Evolutionary conservation across 2,888 invertebrate genomes (phyloP).

Genomic region (Apodemia duryi): DNA sequence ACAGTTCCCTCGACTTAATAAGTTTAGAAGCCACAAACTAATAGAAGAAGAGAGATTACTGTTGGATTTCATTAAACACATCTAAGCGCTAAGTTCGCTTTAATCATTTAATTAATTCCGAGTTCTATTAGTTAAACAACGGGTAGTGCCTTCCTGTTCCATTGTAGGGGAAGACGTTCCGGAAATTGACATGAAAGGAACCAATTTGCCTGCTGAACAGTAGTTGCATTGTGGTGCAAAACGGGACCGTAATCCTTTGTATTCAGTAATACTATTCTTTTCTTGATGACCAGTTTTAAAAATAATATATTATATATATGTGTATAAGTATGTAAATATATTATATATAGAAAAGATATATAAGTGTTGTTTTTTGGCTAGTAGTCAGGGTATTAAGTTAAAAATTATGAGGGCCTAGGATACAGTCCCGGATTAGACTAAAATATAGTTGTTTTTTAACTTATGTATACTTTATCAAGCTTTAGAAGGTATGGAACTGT

Average conservation of each 20-base stretch:
- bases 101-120: conserved; percentile 34
- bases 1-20: neutral
- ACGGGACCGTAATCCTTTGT: conserved; percentile 20
- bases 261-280: conserved; percentile 19
- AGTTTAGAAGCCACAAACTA: conserved; percentile 8
- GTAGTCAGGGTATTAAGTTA: too few relatives aligned
- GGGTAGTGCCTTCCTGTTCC: conserved; percentile 28
- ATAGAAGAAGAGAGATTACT: conserved; percentile 5
- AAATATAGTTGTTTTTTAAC: too few relatives aligned
- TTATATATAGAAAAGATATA: neutral
- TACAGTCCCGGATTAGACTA: too few relatives aligned
- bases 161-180: conserved; percentile 44
- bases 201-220: conserved; percentile 62
- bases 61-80: conserved; percentile 11
- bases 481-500: too few relatives aligned
- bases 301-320: neutral
- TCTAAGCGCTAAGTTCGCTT: conserved; percentile 15
- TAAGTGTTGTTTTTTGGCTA: neutral
- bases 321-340: too few relatives aligned
- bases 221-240: conserved; percentile 20
- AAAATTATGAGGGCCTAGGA: too few relatives aligned
- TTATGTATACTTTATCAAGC: too few relatives aligned
- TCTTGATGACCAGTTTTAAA: conserved; percentile 10
- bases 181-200: conserved; percentile 61
- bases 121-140: conserved; percentile 34